Base-by-base conservation (phyloP, 2,888 invertebrate genomes). In the Tetrapedia diversipes region DNA sequence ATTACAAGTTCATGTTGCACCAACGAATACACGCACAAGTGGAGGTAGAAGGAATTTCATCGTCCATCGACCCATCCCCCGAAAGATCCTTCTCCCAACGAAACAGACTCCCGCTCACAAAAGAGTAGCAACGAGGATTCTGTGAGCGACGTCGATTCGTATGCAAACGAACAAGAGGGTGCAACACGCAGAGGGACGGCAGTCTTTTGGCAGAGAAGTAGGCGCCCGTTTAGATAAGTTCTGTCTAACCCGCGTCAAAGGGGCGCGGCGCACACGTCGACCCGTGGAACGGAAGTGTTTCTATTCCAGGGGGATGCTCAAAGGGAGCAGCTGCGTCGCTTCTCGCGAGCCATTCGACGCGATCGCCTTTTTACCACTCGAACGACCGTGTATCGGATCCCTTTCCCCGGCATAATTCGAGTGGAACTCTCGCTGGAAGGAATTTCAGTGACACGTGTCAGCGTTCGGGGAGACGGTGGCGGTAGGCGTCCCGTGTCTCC, bases 261-360 rank as follows among this genome's bases (percentile, higher is more conserved):
- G 41, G 16, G 37, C 37, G 43, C n/a, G n/a, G n/a, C n/a, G n/a
- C n/a, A 24, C 45, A 49, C 49, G 22, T 43, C 70, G 75, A 53
- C 51, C 63, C 56, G 37, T 19, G 51, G 51, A 39, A 37, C 66
- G 70, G 63, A 49, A 59, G 63, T 63, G 66, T 71, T 59, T 66
- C 66, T 51, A 71, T 71, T 63, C 54, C 57, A 34, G 16, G 22
- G 53, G 24, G 29, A 39, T 53, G 11, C 11, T 84, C 80, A 82
- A 79, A 81, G 66, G 57, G 53, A 32, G 41, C 57, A 60, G 51
- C 47, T 53, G 43, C 45, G 45, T 65, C 39, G 22, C 39, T 34
- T 45, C 53, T 56, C 37, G 56, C 45, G 32, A 34, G 19, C 43
- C 8, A 14, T 4, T 16, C 43, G 45, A 39, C 24, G 49, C 60